Evolutionary conservation across 2,113 vertebrate genomes (phyloP).

Genomic region (Columba janthina): DNA sequence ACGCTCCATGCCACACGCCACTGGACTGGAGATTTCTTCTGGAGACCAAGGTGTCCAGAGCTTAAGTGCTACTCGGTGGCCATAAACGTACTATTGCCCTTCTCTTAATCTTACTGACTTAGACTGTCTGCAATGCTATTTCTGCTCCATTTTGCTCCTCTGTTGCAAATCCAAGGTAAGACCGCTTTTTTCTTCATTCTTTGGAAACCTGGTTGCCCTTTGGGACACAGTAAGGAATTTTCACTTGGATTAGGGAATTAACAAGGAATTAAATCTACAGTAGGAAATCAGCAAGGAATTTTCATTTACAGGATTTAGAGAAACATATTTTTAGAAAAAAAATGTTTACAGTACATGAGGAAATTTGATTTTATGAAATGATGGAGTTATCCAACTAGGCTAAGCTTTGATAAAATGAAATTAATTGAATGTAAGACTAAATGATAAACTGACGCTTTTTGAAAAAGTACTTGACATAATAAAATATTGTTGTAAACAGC

Average conservation of each 20-base stretch:
- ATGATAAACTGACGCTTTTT: background rate
- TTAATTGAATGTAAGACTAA: fast-evolving
- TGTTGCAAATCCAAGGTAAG: constrained; percentile 58
- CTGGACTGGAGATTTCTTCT: background rate
- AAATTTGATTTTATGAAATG: background rate
- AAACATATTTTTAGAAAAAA: background rate
- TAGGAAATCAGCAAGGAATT: background rate
- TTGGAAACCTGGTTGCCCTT: background rate
- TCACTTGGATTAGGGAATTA: background rate
- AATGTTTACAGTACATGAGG: background rate
- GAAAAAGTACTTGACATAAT: background rate
- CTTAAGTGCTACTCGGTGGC: background rate
- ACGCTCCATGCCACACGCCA: constrained; percentile 12
- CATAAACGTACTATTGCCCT: background rate
- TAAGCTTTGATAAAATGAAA: background rate
- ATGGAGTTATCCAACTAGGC: background rate
- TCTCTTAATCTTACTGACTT: background rate
- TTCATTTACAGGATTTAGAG: background rate
- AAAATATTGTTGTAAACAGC: background rate
- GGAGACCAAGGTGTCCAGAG: constrained; percentile 21
- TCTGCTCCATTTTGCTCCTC: constrained; percentile 37
- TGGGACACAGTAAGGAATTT: background rate
- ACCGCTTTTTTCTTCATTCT: background rate
- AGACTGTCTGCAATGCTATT: constrained; percentile 4
- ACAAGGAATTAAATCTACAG: background rate